These are phyloP conservation scores for Thalassophryne amazonica DNA, from an alignment of 2,797 vertebrate species.

Conservation along the genomic window DNA sequence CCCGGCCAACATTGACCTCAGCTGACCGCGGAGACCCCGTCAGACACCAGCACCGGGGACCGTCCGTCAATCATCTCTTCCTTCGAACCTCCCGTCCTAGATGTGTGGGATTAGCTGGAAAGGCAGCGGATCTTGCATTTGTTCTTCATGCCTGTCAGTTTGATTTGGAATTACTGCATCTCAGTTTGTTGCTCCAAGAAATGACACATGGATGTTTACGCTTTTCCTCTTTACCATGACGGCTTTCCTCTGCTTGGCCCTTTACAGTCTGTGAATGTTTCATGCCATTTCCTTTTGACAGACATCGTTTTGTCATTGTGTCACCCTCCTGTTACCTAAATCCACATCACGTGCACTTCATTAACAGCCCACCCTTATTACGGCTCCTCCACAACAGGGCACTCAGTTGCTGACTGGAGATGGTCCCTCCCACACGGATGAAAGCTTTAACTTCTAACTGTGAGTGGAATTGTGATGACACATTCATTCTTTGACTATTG, in stretches of 20 bases:
- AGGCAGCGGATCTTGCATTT: conserved; percentile 28
- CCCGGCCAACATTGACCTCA: conserved; percentile 53
- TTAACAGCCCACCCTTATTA: conserved; percentile 24
- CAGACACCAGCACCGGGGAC: conserved; percentile 17
- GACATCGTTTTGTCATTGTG: conserved; percentile 13
- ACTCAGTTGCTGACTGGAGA: no score
- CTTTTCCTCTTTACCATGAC: conserved; percentile 15
- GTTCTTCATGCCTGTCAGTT: conserved; percentile 38
- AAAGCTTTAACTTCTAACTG: not conserved
- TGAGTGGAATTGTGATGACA: not conserved
- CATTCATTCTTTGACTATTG: not conserved
- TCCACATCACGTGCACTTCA: conserved; percentile 35
- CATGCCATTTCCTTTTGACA: conserved; percentile 22
- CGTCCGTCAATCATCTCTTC: conserved; percentile 31
- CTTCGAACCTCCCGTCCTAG: conserved; percentile 7
- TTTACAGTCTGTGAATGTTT: conserved; percentile 25
- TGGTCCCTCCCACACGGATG: not conserved
- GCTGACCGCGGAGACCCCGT: conserved; percentile 52
- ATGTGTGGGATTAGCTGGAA: conserved; percentile 26
- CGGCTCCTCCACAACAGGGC: conserved; percentile 1
- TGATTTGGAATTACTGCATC: conserved; percentile 21
- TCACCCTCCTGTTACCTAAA: conserved; percentile 12
- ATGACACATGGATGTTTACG: conserved; percentile 24
- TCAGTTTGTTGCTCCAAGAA: conserved; percentile 5
- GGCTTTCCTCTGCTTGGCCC: conserved; percentile 29